These are phyloP conservation scores for Gopherus flavomarginatus DNA, from an alignment of 2,113 vertebrate genomes.

Conservation along the genomic window DNA sequence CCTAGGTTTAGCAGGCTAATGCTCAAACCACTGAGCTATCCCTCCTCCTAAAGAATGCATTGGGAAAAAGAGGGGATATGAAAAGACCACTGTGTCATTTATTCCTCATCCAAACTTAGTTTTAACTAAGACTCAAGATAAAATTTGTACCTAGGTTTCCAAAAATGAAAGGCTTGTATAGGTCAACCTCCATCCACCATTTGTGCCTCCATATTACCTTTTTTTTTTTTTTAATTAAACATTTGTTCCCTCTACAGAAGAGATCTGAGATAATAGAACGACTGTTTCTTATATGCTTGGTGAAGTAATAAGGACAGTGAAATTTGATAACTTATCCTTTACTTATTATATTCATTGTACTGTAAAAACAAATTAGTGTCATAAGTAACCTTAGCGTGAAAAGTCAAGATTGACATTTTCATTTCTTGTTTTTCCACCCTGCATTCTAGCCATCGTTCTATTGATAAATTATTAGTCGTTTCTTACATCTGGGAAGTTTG, in stretches of 20 bases:
- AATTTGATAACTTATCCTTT: conserved; percentile 14
- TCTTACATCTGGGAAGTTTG: background rate
- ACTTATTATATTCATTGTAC: background rate
- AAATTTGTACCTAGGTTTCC: background rate
- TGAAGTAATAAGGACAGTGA: background rate
- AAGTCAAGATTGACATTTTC: conserved; percentile 6
- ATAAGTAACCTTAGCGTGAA: background rate
- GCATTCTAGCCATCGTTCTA: background rate
- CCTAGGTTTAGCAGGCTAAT: too few relatives aligned
- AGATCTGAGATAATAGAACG: conserved; percentile 30
- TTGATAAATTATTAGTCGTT: background rate
- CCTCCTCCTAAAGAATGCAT: conserved; percentile 3
- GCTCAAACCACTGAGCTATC: too few relatives aligned
- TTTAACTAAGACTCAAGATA: background rate
- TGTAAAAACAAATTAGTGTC: background rate
- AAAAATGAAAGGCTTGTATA: background rate
- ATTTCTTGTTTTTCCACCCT: background rate
- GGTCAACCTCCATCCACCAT: background rate
- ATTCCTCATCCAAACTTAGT: background rate
- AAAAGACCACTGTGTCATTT: conserved; percentile 62
- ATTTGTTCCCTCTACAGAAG: background rate
- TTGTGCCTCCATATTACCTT: background rate
- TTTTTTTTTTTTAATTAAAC: background rate
- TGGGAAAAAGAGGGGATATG: conserved; percentile 29
- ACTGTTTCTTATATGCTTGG: background rate